phyloP scores from a whole-genome alignment of 2,797 vertebrate species.

The Clarias laeviceps region DNA sequence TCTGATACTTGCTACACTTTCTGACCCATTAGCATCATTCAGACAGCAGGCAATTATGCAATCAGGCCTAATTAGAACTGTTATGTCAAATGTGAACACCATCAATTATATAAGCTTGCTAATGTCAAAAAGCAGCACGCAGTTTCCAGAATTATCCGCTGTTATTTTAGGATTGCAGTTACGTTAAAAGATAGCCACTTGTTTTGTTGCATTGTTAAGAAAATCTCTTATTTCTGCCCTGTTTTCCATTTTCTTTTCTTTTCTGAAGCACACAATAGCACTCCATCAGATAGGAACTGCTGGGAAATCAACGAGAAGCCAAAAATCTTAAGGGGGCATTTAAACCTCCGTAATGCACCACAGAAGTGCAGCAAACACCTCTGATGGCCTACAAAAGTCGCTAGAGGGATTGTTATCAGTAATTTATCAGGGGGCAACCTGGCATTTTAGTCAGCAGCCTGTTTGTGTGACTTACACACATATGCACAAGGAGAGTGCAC shows the following conservation, averaged over 20 bases:
- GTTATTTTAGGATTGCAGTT: not conserved
- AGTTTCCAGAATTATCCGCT: not conserved
- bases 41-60: constrained; percentile 52
- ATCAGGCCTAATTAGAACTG: constrained; percentile 22
- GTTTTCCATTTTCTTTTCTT: constrained; percentile 17
- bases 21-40: constrained; percentile 65
- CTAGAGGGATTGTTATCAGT: constrained; percentile 57
- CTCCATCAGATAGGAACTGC: constrained; percentile 50
- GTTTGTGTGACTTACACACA: constrained; percentile 17
- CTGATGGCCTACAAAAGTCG: constrained; percentile 42
- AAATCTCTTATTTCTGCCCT: constrained; percentile 3
- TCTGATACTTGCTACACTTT: constrained; percentile 63
- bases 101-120: not conserved
- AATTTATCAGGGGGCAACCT: constrained; percentile 64
- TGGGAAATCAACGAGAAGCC: not conserved
- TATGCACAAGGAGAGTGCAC: too few relatives aligned
- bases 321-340: constrained; percentile 50
- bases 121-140: not conserved
- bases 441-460: constrained; percentile 61
- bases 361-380: constrained; percentile 53
- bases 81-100: constrained; percentile 11
- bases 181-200: constrained; percentile 21
- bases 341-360: constrained; percentile 63
- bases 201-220: not conserved
- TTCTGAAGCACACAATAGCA: constrained; percentile 47